Percentiles rank a stretch among this genome's conserved stretches.
Evolutionary conservation across 2,797 vertebrate genomes (phyloP).

Genomic region (Rousettus madagascariensis): DNA sequence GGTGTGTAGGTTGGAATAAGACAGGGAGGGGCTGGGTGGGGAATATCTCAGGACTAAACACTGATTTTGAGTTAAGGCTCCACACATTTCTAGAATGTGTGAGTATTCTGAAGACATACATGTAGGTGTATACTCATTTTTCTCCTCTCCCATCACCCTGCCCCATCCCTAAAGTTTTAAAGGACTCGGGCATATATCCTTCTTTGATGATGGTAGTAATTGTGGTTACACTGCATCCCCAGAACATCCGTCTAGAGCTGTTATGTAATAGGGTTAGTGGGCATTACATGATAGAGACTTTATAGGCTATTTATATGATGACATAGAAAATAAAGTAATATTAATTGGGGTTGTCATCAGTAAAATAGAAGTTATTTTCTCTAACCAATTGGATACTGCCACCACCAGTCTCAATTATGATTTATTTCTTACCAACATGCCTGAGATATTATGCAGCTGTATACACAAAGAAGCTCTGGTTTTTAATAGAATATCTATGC

Average conservation of each 20-base stretch:
- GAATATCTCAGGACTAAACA: not conserved
- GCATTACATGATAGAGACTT: not conserved
- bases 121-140: not conserved
- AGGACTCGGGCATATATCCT: not conserved
- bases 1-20: not conserved
- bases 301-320: not conserved
- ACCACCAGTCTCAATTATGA: not conserved
- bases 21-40: not conserved
- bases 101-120: not conserved
- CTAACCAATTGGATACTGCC: not conserved
- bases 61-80: not conserved
- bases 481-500: conserved; percentile 14
- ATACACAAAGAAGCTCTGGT: not conserved
- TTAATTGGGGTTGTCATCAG: conserved; percentile 15
- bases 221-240: not conserved
- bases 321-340: not conserved
- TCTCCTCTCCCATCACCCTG: not conserved
- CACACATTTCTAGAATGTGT: not conserved
- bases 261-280: not conserved
- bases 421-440: conserved; percentile 16
- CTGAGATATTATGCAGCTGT: not conserved
- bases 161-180: not conserved
- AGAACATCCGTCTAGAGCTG: not conserved
- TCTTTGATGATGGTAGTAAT: not conserved
- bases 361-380: conserved; percentile 52